Evolutionary conservation across 2,797 vertebrate species (phyloP), one percentile per base, ranked within the genome.

Genomic region (Setipinna tenuifilis): DNA sequence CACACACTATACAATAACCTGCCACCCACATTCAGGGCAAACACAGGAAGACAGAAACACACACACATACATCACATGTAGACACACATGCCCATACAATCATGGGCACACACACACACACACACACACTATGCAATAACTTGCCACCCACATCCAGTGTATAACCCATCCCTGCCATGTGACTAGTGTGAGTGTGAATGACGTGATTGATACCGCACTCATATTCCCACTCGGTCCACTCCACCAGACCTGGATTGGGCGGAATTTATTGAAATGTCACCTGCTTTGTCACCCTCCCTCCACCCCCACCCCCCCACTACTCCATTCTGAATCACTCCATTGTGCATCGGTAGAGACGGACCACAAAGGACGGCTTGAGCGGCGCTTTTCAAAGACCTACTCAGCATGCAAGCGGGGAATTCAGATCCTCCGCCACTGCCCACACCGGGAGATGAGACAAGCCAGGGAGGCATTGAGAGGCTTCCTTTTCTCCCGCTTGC

Each of bases 401-500:
- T 86, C 82, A 85, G 83, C 81, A 86, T 65, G 75, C 83, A 85
- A 84, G 87, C 85, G 85, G 84, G 23, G 50, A 54, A 78, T 65
- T 10, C 82, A 48, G 48, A 78, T 62, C 75, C 1, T 23, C 85
- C 87, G n/a, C n/a, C 75, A 81, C 87, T 88, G 87, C 59, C 85
- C 85, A 88, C 87, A 88, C 86, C 85, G 85, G 87, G 68, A 75
- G 28, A 75, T 31, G 68, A 75, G 28, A 19, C 68, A 75, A 75
- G 68, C 31, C 68, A 75, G 31, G 68, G 68, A 9, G 10, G 28
- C 68, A 14, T 75, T 75, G 68, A 35, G 68, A 75, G 28, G 68
- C 68, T 75, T 31, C 68, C 16, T 75, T 75, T 23, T 75, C 68
- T 54, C 50, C 50, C 28, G 17, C 68, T 75, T 17, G 12, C 4